These are phyloP conservation scores for Oscheius sp. DNA, from an alignment of 1,140 invertebrate species.

Conservation along the genomic window DNA sequence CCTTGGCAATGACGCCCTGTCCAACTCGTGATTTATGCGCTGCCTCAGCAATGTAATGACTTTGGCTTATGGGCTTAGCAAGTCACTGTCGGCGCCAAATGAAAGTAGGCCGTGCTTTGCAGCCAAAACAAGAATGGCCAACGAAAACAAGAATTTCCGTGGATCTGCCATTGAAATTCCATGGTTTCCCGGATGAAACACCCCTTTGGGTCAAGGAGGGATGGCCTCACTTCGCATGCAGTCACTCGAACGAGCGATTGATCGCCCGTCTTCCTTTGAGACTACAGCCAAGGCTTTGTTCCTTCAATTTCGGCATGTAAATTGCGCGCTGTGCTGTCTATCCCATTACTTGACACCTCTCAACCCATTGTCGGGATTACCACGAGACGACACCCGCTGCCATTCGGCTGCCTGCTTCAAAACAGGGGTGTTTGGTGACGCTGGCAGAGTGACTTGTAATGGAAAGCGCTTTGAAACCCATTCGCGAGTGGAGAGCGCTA, in stretches of 20 bases:
- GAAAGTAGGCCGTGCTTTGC: neutral
- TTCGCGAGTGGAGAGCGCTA: conserved; percentile 5
- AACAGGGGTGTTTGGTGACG: neutral
- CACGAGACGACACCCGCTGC: neutral
- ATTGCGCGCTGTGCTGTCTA: neutral
- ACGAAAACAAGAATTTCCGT: neutral
- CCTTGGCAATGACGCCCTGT: too few relatives aligned
- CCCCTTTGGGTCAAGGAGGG: neutral
- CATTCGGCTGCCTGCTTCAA: too few relatives aligned
- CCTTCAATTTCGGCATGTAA: too few relatives aligned
- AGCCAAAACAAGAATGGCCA: neutral
- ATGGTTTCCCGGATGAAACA: too few relatives aligned
- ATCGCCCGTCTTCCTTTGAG: too few relatives aligned
- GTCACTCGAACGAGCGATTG: too few relatives aligned
- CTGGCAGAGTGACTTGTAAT: conserved; percentile 7
- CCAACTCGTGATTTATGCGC: neutral
- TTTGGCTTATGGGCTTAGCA: conserved; percentile 1
- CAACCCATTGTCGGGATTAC: neutral
- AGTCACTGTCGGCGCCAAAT: neutral
- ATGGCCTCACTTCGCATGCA: too few relatives aligned
- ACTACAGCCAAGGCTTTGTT: too few relatives aligned
- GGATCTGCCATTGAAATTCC: too few relatives aligned
- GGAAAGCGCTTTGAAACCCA: conserved; percentile 13
- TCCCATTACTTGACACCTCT: neutral
- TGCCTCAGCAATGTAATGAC: neutral